A percentile compares a stretch with the other conserved stretches of the same genome.
phyloP scores from a whole-genome alignment of 2,797 vertebrate species.

The Loris lydekkerianus region DNA sequence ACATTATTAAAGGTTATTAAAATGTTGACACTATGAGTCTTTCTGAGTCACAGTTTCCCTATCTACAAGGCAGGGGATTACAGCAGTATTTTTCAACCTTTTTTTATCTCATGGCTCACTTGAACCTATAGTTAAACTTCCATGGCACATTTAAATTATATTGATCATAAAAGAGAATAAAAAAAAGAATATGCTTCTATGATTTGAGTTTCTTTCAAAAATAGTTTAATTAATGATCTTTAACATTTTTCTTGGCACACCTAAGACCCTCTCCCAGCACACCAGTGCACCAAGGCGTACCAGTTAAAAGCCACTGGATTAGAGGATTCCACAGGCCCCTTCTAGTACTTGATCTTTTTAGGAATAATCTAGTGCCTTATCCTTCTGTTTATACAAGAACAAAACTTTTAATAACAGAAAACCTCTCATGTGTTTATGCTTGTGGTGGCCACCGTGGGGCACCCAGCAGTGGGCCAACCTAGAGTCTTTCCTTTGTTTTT shows the following conservation, averaged over 20 bases:
- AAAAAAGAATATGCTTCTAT: too few species aligned
- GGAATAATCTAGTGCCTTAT: not conserved
- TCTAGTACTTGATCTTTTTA: not conserved
- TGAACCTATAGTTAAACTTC: too few species aligned
- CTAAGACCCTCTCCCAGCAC: too few species aligned
- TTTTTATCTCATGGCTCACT: too few species aligned
- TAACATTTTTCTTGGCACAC: too few species aligned
- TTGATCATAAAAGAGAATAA: too few species aligned
- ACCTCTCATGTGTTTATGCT: not conserved
- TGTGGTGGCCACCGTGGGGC: not conserved
- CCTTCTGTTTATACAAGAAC: not conserved
- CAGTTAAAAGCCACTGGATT: too few species aligned
- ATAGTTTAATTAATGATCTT: too few species aligned
- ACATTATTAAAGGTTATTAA: not conserved
- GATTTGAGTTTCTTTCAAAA: too few species aligned
- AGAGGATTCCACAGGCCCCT: not conserved
- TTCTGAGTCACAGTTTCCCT: not conserved
- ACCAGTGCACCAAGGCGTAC: too few species aligned
- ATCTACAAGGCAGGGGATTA: not conserved
- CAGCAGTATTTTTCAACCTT: too few species aligned
- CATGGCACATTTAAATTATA: too few species aligned
- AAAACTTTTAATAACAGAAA: conserved; percentile 9
- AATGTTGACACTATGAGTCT: not conserved
- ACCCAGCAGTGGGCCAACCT: not conserved
- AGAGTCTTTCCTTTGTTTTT: not conserved